Conservation (phyloP, 2,113 vertebrate species). For the Anarhynchus alexandrinus region DNA sequence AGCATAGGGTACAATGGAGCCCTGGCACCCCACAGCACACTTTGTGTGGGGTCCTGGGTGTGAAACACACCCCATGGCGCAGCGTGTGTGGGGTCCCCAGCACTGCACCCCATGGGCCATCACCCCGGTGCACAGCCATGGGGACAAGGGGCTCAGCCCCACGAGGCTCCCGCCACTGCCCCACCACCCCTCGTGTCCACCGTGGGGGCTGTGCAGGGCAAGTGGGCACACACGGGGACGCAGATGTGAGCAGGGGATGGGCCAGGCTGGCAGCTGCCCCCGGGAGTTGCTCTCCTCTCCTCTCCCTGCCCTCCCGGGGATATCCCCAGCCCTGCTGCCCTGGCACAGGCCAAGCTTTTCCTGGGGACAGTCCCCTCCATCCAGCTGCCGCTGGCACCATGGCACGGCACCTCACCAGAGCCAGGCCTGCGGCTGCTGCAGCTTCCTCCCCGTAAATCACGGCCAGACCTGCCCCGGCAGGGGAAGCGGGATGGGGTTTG, state of each 20-base stretch:
- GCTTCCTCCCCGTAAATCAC: not conserved
- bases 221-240: not conserved
- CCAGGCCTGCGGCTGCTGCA: not conserved
- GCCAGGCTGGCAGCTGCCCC: not conserved
- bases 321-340: not conserved
- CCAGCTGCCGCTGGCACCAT: not conserved
- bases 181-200: too few relatives aligned
- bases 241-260: fast-evolving
- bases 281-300: not conserved
- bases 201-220: not conserved
- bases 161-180: not conserved
- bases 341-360: not conserved
- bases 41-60: fast-evolving
- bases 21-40: not conserved
- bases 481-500: not conserved
- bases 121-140: fast-evolving
- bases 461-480: fast-evolving
- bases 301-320: not conserved
- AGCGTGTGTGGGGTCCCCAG: not conserved
- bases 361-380: not conserved
- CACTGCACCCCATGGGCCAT: fast-evolving
- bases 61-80: fast-evolving
- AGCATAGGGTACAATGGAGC: fast-evolving
- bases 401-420: not conserved
- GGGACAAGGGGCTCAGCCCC: not conserved